Evolutionary conservation across 2,888 invertebrate genomes (phyloP).

Genomic region (Polylopha cassiicola): DNA sequence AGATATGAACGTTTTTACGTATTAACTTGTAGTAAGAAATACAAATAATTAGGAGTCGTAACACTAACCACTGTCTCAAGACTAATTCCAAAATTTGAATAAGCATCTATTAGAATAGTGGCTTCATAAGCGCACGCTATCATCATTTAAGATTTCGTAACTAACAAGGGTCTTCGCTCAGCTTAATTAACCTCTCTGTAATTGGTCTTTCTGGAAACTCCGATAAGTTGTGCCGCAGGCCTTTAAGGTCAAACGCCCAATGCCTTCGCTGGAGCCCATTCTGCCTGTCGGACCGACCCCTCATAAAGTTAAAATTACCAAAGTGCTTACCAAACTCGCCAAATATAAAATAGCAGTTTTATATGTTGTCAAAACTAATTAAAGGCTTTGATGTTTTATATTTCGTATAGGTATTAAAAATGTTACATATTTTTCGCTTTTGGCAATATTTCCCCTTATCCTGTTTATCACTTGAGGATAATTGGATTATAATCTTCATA

Average conservation of each 20-base stretch:
- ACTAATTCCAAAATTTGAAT: slow-evolving; percentile 21
- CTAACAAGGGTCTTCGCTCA: slow-evolving; percentile 42
- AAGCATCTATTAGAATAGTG: slow-evolving; percentile 33
- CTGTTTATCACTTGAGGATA: no score
- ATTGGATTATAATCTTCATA: slow-evolving; percentile 7
- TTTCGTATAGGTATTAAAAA: no score
- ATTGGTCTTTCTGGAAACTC: slow-evolving; percentile 38
- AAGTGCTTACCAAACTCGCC: slow-evolving; percentile 4
- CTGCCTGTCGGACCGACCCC: slow-evolving; percentile 10
- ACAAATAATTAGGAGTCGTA: no score
- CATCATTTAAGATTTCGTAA: slow-evolving; percentile 43
- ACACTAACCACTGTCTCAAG: no score
- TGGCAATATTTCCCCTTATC: no score
- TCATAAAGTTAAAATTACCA: slow-evolving; percentile 13
- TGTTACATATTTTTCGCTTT: no score
- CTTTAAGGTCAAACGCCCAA: slow-evolving; percentile 15
- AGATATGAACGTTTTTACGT: no score
- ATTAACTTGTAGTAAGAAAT: no score
- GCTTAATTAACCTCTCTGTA: slow-evolving; percentile 49
- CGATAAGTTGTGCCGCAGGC: slow-evolving; percentile 18
- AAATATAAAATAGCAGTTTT: slow-evolving; percentile 5
- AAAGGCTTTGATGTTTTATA: no score
- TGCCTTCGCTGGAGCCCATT: slow-evolving; percentile 9
- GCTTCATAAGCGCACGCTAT: slow-evolving; percentile 33
- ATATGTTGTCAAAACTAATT: slow-evolving; percentile 3